Conservation (phyloP, 1,140 invertebrate species). For the Drosophila grimshawi region DNA sequence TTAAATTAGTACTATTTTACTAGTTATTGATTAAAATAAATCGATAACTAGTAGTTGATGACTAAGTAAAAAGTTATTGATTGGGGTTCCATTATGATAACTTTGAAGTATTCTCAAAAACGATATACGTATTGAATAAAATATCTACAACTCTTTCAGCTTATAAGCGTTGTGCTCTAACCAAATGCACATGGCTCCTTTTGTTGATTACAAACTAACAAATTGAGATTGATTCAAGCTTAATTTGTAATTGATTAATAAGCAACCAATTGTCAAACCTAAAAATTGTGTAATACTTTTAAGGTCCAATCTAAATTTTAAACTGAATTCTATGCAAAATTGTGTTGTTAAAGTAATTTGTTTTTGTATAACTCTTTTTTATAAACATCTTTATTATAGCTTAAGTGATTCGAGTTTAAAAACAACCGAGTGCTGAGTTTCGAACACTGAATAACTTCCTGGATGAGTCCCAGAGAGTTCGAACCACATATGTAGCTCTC, state of each 20-base stretch:
- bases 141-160: conserved; percentile 15
- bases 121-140: not conserved
- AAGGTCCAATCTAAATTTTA: not conserved
- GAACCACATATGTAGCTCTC: conserved; percentile 22
- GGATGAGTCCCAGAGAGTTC: conserved; percentile 67
- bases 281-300: conserved; percentile 4
- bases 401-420: conserved; percentile 82
- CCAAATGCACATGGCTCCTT: conserved; percentile 62
- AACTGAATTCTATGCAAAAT: conserved; percentile 29
- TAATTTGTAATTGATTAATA: conserved; percentile 9
- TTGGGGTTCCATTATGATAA: not conserved
- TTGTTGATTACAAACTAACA: conserved; percentile 81
- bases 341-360: conserved; percentile 69
- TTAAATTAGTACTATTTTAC: too few species aligned
- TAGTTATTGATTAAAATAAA: too few species aligned
- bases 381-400: conserved; percentile 77
- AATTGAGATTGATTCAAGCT: conserved; percentile 14
- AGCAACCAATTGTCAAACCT: conserved; percentile 2
- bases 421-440: conserved; percentile 77
- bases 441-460: conserved; percentile 59
- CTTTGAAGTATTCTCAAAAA: not conserved
- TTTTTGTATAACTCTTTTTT: conserved; percentile 72
- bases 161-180: conserved; percentile 20
- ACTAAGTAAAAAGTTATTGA: too few species aligned
- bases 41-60: too few species aligned